Conservation (phyloP, 1,140 invertebrate species). For the Camponotus floridanus region DNA sequence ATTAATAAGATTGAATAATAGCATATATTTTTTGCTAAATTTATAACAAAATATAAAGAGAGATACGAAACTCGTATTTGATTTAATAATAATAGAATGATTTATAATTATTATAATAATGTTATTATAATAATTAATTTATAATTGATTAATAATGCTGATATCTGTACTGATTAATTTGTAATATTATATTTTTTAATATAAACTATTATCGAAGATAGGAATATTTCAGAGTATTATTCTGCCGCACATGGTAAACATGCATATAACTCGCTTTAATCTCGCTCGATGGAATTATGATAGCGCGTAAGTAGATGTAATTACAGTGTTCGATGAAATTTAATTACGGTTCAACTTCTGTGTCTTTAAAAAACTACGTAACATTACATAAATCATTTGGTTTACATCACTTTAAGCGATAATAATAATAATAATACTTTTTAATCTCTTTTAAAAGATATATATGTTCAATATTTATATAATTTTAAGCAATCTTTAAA, state of each 20-base stretch:
- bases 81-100: not conserved
- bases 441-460: too few species aligned
- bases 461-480: too few species aligned
- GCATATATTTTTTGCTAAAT: not conserved
- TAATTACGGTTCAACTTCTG: constrained; percentile 12
- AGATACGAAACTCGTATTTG: too few species aligned
- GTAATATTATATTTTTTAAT: not conserved
- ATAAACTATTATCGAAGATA: not conserved
- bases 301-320: constrained; percentile 24
- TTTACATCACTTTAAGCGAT: not conserved
- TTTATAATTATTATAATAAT: constrained; percentile 12
- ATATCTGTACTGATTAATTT: constrained; percentile 14
- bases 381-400: not conserved
- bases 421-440: not conserved
- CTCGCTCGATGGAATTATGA: constrained; percentile 39
- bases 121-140: not conserved
- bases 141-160: constrained; percentile 26
- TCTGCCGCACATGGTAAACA: not conserved
- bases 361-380: not conserved
- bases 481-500: too few species aligned
- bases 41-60: not conserved
- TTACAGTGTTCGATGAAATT: constrained; percentile 34
- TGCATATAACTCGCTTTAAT: constrained; percentile 35
- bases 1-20: not conserved
- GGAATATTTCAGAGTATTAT: constrained; percentile 31